Base-by-base conservation (phyloP, 2,113 vertebrate species). In the Coracopsis vasa region DNA sequence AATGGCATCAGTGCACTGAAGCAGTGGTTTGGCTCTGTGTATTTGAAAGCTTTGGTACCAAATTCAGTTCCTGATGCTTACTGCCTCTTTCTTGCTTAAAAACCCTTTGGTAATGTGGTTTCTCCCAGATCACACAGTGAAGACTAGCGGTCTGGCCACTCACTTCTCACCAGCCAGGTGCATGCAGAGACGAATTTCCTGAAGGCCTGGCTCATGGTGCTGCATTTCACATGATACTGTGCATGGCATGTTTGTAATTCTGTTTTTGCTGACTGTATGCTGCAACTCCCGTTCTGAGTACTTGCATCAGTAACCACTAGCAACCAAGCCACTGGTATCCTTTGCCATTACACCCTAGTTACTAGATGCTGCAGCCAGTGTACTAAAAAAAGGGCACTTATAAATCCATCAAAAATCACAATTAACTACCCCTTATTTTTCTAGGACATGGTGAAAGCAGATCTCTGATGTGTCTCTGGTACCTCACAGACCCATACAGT, bases 311-410 rank as follows among this genome's bases (percentile, higher is more conserved):
- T 96, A 94, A 94, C 95, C 81, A 72, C 23, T 95, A 83, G 94
- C 95, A 94, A 96, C 93, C 88, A 86, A 92, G 64, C 90, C 92
- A 64, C 69, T 35, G 69, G 35, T 83, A 87, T 90, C 95, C 95
- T 96, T 67, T 94, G 92, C 54, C 82, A 51, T 74, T 60, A 84
- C 67, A 56, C 71, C 1, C 2, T 42, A 69, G 53, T 61, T 80
- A 73, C 58, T 13, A 39, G 37, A 25, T 25, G 60, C 60, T 93
- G 13, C 15, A 45, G 53, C 72, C 53, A 53, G 37, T 11, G 16
- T 27, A 31, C 7, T 41, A 3, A 42, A 61, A 70, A 61, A 45
- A 58, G 10, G 33, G 53, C 24, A 72, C 29, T 64, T 45, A 33
- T 9, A 54, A 78, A 64, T 16, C 50, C 33, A 10, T 44, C 53